Conservation (phyloP, 2,797 vertebrate species). For the Poeciliopsis gracilis region DNA sequence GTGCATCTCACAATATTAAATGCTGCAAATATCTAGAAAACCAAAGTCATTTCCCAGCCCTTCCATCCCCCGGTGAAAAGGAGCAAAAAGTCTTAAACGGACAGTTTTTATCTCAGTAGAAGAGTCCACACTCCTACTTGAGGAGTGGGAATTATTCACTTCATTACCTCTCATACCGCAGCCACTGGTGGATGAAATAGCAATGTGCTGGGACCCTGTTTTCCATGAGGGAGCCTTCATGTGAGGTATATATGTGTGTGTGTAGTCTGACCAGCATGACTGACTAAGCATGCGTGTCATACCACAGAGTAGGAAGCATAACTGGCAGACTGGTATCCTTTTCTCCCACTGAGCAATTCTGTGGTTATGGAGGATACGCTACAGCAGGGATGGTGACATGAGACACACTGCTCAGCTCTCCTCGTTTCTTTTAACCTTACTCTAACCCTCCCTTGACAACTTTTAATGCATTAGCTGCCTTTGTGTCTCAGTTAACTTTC, state of each 20-base stretch:
- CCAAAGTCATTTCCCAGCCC: slow-evolving; percentile 38
- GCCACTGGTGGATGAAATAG: slow-evolving; percentile 75
- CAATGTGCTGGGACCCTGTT: slow-evolving; percentile 68
- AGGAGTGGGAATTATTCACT: slow-evolving; percentile 70
- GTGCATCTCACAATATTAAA: slow-evolving; percentile 10
- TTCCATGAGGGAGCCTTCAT: slow-evolving; percentile 54
- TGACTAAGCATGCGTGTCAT: slow-evolving; percentile 22
- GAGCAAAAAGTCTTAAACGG: slow-evolving; percentile 54
- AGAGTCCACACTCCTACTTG: slow-evolving; percentile 53
- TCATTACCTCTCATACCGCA: slow-evolving; percentile 75
- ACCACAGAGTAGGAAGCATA: slow-evolving; percentile 46
- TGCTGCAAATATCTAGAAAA: slow-evolving; percentile 5
- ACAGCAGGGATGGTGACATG: slow-evolving; percentile 29
- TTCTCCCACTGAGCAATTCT: slow-evolving; percentile 46
- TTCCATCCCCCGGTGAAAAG: slow-evolving; percentile 25
- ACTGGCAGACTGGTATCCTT: slow-evolving; percentile 51
- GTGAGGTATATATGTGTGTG: slow-evolving; percentile 15
- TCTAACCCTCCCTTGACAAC: slow-evolving; percentile 39
- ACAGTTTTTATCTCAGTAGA: slow-evolving; percentile 31
- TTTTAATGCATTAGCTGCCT: slow-evolving; percentile 21
- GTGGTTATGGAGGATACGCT: slow-evolving; percentile 46
- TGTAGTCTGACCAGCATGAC: slow-evolving; percentile 21
- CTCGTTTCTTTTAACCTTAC: slow-evolving; percentile 16
- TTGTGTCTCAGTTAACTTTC: slow-evolving; percentile 47
- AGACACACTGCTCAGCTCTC: slow-evolving; percentile 20